Base-by-base conservation (phyloP, 2,888 invertebrate species). In the Harmothoe impar region DNA sequence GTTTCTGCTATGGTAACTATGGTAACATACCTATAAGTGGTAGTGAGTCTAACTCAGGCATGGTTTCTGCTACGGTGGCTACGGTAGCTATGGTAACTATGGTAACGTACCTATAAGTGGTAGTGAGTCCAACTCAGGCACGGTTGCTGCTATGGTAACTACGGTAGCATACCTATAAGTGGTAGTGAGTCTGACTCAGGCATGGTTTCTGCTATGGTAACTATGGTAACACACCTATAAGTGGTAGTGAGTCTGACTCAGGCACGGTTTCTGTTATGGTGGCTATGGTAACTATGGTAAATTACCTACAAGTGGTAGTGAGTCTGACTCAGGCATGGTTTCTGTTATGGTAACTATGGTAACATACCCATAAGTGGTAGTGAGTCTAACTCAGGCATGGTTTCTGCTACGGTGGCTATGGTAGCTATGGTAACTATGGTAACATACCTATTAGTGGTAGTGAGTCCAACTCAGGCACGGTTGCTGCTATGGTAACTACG, bases 1-100 rank as follows among this genome's bases (percentile, higher is more conserved):
- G 96, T 95, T 91, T 96, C 95, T n/a, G 95, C 95, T 35, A 95
- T 95, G 62, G 95, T 92, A 51, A 96, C 95, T 0, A 95, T 96
- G 54, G 96, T 15, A 7, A 92, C 93, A 92, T 93, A 95, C 95
- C 95, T 89, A 95, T 94, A 17, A 95, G 93, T 15, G 95, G 95
- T 17, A 95, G 94, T 0, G 95, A 94, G 90, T 95, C 95, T 20
- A 95, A 95, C 90, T 96, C 95, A 0, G 95, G 95, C 20, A 95
- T 95, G 91, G 96, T 95, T 91, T 96, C 95, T n/a, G 95, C 95
- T 35, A 95, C 95, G 62, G 95, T 92, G 43, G 54, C 17, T 52
- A 17, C 54, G 17, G 54, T 17, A 52, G 12, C 12, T 52, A 52
- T 10, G 17, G 54, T 52, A 17, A 52, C 54, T 15, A 17, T 52